Conservation (phyloP, 2,797 vertebrate species). For the Carduelis carduelis region DNA sequence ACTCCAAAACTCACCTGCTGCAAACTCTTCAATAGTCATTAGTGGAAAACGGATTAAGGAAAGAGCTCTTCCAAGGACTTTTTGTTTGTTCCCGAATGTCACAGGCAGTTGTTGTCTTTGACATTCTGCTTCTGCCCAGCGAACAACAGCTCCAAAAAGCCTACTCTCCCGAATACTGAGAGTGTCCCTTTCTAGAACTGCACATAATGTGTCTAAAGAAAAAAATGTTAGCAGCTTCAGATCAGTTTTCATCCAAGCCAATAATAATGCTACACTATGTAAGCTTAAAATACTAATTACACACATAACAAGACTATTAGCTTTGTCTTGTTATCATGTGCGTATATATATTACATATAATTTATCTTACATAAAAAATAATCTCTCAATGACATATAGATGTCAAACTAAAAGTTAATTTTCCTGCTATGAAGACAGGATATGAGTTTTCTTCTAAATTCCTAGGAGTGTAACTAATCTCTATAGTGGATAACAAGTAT, state of each 20-base stretch:
- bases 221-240: not conserved
- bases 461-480: not conserved
- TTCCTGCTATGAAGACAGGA: not conserved
- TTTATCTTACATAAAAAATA: not conserved
- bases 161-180: slow-evolving; percentile 93
- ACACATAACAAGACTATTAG: not conserved
- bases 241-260: not conserved
- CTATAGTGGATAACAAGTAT: not conserved
- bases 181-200: slow-evolving; percentile 94
- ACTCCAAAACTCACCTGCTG: slow-evolving; percentile 73
- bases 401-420: not conserved
- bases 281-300: not conserved
- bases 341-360: not conserved
- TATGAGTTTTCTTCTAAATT: not conserved
- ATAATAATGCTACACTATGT: not conserved
- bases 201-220: slow-evolving; percentile 80
- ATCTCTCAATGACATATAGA: not conserved
- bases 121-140: slow-evolving; percentile 83
- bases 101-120: slow-evolving; percentile 79
- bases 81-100: slow-evolving; percentile 80
- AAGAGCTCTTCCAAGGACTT: slow-evolving; percentile 81
- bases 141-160: slow-evolving; percentile 81
- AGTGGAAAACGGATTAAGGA: slow-evolving; percentile 81
- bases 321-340: not conserved
- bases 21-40: slow-evolving; percentile 85